These are phyloP conservation scores for Orientallactaga bullata DNA, from an alignment of 2,113 vertebrate species.

Conservation along the genomic window DNA sequence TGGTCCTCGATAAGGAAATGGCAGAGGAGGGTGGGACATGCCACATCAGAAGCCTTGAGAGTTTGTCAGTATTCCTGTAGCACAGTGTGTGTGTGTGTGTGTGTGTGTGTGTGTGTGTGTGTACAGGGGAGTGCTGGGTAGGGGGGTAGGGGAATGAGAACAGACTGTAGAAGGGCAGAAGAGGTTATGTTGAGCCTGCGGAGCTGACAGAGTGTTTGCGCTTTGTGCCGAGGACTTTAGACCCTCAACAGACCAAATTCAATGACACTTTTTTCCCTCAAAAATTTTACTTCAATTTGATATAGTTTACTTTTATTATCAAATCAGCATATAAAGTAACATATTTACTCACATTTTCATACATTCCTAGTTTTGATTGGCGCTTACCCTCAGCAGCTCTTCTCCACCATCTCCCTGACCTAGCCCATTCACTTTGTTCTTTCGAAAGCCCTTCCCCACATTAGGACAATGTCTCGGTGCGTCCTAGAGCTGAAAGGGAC, in stretches of 20 bases:
- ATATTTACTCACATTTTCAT: too few species aligned
- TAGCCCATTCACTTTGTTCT: too few species aligned
- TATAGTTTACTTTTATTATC: too few species aligned
- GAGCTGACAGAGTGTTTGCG: not conserved
- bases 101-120: not conserved
- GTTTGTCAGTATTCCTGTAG: not conserved
- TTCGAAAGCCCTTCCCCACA: too few species aligned
- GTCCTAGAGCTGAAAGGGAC: not conserved
- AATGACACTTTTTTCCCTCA: not conserved
- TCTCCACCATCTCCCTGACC: too few species aligned
- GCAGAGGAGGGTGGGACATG: not conserved
- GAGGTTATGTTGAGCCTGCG: not conserved
- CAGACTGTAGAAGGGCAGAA: not conserved
- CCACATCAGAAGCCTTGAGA: not conserved
- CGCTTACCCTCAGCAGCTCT: too few species aligned
- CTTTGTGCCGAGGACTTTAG: not conserved
- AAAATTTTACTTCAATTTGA: too few species aligned
- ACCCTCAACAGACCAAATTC: not conserved
- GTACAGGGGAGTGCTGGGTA: not conserved
- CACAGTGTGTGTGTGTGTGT: not conserved
- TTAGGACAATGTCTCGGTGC: not conserved
- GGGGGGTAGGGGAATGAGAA: too few species aligned
- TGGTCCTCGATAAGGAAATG: not conserved
- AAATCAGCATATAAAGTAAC: too few species aligned
- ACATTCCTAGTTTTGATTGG: too few species aligned